phyloP scores from a whole-genome alignment of 2,113 vertebrate genomes.

The Eretmodus cyanostictus region DNA sequence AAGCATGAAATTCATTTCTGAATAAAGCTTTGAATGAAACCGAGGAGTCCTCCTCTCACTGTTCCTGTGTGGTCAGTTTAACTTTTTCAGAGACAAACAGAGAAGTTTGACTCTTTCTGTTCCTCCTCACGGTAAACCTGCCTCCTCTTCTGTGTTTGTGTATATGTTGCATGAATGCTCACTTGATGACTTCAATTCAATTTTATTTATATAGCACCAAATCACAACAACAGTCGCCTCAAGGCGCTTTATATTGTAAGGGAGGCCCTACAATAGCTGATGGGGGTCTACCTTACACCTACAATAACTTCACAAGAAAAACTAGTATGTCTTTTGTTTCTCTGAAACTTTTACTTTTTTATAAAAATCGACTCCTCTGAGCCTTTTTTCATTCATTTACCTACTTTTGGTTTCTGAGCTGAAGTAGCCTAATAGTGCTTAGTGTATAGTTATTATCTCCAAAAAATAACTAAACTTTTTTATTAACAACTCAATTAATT shows the following conservation, averaged over 20 bases:
- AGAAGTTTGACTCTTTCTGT: neutral
- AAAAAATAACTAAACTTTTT: fast-evolving
- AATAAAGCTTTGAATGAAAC: neutral
- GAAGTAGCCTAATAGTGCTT: neutral
- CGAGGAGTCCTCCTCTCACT: neutral
- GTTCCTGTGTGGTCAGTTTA: neutral
- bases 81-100: neutral
- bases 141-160: neutral
- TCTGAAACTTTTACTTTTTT: neutral
- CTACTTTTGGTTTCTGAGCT: neutral
- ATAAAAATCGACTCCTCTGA: neutral
- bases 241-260: neutral
- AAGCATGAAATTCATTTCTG: neutral
- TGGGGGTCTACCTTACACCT: neutral
- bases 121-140: neutral
- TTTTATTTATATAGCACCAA: neutral
- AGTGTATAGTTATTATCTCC: neutral
- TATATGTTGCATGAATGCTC: neutral
- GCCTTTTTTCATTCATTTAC: fast-evolving
- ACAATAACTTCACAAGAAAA: neutral
- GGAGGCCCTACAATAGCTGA: neutral
- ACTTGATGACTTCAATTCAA: neutral
- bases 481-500: neutral
- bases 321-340: neutral
- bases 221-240: neutral